A percentile compares a stretch with the other conserved stretches of the same genome.
These are phyloP conservation scores for Nycticryphes semicollaris DNA, from an alignment of 2,113 vertebrate species.

Conservation along the genomic window DNA sequence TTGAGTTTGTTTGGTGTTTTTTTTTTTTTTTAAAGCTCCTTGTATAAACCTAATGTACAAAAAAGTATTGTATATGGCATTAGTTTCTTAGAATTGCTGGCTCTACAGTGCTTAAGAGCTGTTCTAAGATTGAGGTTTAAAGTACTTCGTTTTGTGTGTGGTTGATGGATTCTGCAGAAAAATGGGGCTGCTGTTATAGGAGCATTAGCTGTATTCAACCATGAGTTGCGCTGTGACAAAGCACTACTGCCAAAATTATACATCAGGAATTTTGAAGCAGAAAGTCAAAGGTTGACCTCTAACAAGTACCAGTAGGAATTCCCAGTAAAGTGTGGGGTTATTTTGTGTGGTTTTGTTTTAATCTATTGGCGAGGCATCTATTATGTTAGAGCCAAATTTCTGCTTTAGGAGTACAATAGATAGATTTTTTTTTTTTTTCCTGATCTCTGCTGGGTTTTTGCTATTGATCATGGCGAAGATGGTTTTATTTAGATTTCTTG, in stretches of 20 bases:
- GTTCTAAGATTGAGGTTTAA: background rate
- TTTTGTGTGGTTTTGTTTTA: background rate
- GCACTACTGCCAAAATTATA: background rate
- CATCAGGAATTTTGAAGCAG: background rate
- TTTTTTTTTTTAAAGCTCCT: background rate
- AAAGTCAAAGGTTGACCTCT: background rate
- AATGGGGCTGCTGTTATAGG: background rate
- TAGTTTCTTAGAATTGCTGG: background rate
- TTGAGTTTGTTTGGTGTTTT: background rate
- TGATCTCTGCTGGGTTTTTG: background rate
- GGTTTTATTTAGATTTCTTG: background rate
- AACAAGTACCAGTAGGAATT: background rate
- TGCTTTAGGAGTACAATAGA: background rate
- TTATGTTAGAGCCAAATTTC: background rate
- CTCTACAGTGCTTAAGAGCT: background rate
- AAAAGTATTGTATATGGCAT: background rate
- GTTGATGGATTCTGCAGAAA: background rate
- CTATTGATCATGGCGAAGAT: background rate
- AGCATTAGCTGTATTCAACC: background rate
- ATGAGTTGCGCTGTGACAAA: background rate
- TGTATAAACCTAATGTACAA: background rate
- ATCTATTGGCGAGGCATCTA: background rate
- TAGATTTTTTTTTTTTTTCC: background rate
- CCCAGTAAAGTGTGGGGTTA: background rate
- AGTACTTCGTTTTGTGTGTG: background rate